These are phyloP conservation scores for Onychomys torridus DNA, from an alignment of 2,797 vertebrate species.

Conservation along the genomic window DNA sequence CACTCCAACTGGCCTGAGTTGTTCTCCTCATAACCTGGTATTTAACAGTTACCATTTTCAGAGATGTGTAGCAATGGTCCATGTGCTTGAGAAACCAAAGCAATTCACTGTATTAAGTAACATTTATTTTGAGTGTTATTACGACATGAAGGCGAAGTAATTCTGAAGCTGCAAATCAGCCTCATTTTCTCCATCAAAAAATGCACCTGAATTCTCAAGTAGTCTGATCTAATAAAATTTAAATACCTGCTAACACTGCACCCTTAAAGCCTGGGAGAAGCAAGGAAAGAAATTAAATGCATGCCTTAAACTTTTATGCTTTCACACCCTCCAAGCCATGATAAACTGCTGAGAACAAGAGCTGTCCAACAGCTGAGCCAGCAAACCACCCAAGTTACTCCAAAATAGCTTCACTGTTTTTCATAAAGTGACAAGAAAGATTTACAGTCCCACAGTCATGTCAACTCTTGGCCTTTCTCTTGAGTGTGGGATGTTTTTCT, in stretches of 20 bases:
- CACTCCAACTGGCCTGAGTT: neutral
- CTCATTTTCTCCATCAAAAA: conserved; percentile 30
- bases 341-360: neutral
- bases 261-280: neutral
- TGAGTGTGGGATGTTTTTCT: conserved; percentile 3
- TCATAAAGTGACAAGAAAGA: neutral
- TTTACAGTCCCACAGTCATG: neutral
- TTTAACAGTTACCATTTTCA: conserved; percentile 41
- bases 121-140: neutral
- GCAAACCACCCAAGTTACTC: neutral
- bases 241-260: neutral
- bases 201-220: neutral
- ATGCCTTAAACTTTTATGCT: conserved; percentile 28
- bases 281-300: conserved; percentile 6
- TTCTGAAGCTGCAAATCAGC: neutral
- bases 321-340: neutral
- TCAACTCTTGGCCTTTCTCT: conserved; percentile 26
- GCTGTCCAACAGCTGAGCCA: neutral
- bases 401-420: conserved; percentile 6
- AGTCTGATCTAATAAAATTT: conserved; percentile 17
- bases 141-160: neutral
- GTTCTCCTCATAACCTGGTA: conserved; percentile 29
- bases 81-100: neutral
- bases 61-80: neutral
- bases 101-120: neutral